Percentiles rank a stretch among this genome's conserved stretches.
Conservation (phyloP, 2,888 invertebrate species). For the Trachelus troglodyta region DNA sequence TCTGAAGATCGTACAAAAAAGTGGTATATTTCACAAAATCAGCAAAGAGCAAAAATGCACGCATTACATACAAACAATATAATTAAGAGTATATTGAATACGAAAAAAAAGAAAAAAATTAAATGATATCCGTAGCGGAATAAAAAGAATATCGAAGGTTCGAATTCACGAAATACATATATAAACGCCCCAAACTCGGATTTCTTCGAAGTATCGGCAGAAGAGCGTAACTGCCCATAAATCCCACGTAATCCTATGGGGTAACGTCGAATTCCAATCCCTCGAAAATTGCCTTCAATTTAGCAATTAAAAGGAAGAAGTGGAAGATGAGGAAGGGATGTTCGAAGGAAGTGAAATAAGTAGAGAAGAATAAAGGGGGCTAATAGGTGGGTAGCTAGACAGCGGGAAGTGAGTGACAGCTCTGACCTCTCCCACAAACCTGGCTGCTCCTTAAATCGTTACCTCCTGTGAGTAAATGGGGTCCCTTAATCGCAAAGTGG, state of each 20-base stretch:
- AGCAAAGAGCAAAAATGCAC: background rate
- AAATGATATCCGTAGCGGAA: background rate
- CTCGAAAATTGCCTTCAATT: constrained; percentile 65
- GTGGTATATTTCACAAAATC: background rate
- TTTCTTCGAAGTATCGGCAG: background rate
- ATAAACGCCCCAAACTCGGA: background rate
- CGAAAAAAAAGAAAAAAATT: background rate
- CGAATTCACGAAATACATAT: background rate
- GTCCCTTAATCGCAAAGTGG: background rate
- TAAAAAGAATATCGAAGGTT: background rate
- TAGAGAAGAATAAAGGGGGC: constrained; percentile 45
- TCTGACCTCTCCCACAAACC: constrained; percentile 59
- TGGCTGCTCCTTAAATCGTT: constrained; percentile 17
- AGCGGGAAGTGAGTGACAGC: constrained; percentile 63
- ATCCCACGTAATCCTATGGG: constrained; percentile 35
- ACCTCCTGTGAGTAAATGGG: constrained; percentile 6
- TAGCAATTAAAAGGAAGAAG: constrained; percentile 61
- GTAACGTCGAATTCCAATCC: constrained; percentile 52
- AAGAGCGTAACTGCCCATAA: constrained; percentile 36
- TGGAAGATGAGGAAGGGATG: background rate
- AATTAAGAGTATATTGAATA: background rate
- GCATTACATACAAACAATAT: background rate
- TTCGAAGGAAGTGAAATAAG: background rate
- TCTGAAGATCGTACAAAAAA: background rate
- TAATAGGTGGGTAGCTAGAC: constrained; percentile 65